These are phyloP conservation scores for Linyphia triangularis DNA, from an alignment of 2,888 invertebrate genomes.

Conservation along the genomic window DNA sequence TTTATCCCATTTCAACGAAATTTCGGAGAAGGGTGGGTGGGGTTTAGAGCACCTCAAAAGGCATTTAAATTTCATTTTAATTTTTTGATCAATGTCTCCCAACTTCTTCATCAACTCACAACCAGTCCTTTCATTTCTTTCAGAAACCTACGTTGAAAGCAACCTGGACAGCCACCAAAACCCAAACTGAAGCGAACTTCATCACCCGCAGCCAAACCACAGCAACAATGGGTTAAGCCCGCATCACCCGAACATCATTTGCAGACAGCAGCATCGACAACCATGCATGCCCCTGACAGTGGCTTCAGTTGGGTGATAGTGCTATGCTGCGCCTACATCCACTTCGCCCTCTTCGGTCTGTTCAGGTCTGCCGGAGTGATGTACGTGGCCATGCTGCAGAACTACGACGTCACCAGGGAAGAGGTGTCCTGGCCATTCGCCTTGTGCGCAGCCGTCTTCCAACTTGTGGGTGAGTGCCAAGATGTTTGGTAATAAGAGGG, in stretches of 20 bases:
- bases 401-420: constrained; percentile 68
- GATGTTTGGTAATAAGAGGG: too few relatives aligned
- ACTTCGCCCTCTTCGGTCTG: constrained; percentile 74
- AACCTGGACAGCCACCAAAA: neutral
- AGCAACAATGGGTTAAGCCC: neutral
- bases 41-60: too few relatives aligned
- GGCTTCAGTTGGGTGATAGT: constrained; percentile 76
- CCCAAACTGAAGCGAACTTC: neutral
- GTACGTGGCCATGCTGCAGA: constrained; percentile 67
- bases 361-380: constrained; percentile 74
- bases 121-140: neutral
- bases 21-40: too few relatives aligned
- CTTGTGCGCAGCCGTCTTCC: constrained; percentile 64
- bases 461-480: constrained; percentile 58
- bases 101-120: neutral
- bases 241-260: too few relatives aligned
- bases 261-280: neutral
- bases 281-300: constrained; percentile 59
- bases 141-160: neutral
- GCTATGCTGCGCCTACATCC: constrained; percentile 70
- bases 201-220: neutral
- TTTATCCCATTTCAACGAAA: too few relatives aligned
- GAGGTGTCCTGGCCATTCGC: constrained; percentile 75
- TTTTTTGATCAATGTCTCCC: too few relatives aligned
- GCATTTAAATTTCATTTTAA: too few relatives aligned